Base-by-base conservation (phyloP, 2,797 vertebrate genomes). In the Hydrolagus colliei region DNA sequence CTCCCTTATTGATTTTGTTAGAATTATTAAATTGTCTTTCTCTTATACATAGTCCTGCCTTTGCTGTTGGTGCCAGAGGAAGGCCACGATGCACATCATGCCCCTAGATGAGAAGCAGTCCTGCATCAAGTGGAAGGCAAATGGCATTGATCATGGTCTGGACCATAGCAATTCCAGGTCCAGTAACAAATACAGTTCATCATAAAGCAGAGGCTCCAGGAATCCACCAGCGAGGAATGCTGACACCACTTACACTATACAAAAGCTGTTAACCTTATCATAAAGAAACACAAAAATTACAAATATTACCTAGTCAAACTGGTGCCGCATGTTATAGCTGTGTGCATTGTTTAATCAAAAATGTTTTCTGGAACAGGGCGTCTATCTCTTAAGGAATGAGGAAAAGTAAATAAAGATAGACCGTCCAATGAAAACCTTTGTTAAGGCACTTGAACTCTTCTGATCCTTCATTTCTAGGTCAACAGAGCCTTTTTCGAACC, bases 141-240 rank as follows among this genome's bases (percentile, higher is more conserved):
- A 95, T 86, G 79, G 79, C 32, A 68, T 84, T 35, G 96, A 96
- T 89, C 95, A 95, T 7, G 94, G 92, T 92, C 96, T 96, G 82
- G 96, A 97, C 89, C 88, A 94, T 89, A 87, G 89, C 92, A 93
- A 95, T 93, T 95, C 96, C 93, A 95, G 93, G 76, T 91, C 93
- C 91, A 97, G 95, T 91, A 98, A 97, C 94, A 97, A 98, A 91
- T 97, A 96, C 90, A 96, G 94, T 27, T 95, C 95, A 71, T 94
- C 95, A 78, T 97, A 92, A 95, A 14, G 59, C 22, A 35, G 22
- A 84, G 12, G 52, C n/a, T 73, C 41, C 61, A 41, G 16, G 41
- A 62, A 82, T 67, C 79, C 79, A 82, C 68, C 79, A 68, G 41
- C 27, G 65, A 84, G n/a, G 79, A 84, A 71, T 84, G 65, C 32